Evolutionary conservation across 2,797 vertebrate genomes (phyloP), one percentile per base, ranked within the genome.

Genomic region (Echiichthys vipera): DNA sequence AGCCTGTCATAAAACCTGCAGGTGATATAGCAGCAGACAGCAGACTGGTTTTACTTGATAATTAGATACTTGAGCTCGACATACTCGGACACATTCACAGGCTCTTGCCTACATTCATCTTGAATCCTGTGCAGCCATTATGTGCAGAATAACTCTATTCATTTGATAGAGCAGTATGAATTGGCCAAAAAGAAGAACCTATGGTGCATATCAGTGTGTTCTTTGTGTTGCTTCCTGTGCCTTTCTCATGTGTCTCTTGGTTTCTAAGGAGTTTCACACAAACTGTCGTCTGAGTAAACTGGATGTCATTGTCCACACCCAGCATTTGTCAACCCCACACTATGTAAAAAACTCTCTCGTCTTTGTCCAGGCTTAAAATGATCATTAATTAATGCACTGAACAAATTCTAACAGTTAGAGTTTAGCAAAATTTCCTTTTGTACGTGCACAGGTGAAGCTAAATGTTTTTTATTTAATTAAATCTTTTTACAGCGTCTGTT

Each of bases 1-100:
- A 36, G 27, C 46, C 49, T 57, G 55, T 53, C 63, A 54, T 45
- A 24, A 47, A 40, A 45, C 61, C 71, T 71, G 24, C 30, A 78
- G 45, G 42, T 22, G 8, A 14, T 50, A n/a, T 2, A 63, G 27
- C 57, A 42, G 37, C 63, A 27, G 27, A 59, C 7, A 54, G 40
- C 54, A 45, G 58, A 43, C 53, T 22, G 46, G 22, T 65, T 65
- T 47, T 34, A 49, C 68, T 45, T 29, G 36, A 54, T 65, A 64
- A 66, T 73, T 29, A 63, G 34, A 25, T 56, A 37, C 62, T 18
- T 34, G 12, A 58, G 45, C 30, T 18, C 32, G 15, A 30, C 25
- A 36, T 45, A 25, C 43, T 49, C 17, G 20, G 17, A 53, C 14
- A 25, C 7, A 7, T 25, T 61, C 22, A 59, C 37, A 61, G 63